A percentile compares a stretch with the other conserved stretches of the same genome.
phyloP scores from a whole-genome alignment of 2,113 vertebrate species.

The Montifringilla adamsi region DNA sequence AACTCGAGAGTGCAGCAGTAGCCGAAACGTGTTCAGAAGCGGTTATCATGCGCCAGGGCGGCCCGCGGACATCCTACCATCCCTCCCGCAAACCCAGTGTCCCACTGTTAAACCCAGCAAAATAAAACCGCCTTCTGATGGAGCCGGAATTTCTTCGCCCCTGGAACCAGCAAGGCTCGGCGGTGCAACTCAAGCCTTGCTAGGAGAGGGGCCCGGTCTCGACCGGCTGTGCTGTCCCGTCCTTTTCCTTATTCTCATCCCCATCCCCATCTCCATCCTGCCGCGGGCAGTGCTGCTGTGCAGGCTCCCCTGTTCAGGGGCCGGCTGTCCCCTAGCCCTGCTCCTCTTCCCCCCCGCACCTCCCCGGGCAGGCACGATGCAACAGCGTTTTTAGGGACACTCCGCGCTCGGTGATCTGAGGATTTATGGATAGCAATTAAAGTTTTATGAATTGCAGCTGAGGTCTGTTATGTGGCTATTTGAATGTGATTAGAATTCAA shows the following conservation, averaged over 20 bases:
- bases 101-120: background rate
- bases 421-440: constrained; percentile 88
- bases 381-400: constrained; percentile 56
- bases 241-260: accelerated
- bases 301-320: accelerated
- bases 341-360: accelerated
- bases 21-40: background rate
- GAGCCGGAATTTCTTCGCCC: background rate
- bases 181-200: background rate
- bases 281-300: background rate
- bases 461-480: constrained; percentile 89
- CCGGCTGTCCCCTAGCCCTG: background rate
- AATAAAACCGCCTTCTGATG: background rate
- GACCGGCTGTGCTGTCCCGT: background rate
- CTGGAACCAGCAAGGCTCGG: background rate
- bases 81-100: background rate
- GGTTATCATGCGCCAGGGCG: background rate
- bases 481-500: constrained; percentile 98
- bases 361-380: background rate
- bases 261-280: background rate
- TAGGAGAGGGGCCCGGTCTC: background rate
- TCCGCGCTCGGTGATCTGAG: constrained; percentile 58
- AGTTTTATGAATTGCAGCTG: constrained; percentile 88
- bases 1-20: background rate
- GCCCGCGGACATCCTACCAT: background rate